Evolutionary conservation across 2,888 invertebrate species (phyloP).

Genomic region (Nesidiocoris tenuis): DNA sequence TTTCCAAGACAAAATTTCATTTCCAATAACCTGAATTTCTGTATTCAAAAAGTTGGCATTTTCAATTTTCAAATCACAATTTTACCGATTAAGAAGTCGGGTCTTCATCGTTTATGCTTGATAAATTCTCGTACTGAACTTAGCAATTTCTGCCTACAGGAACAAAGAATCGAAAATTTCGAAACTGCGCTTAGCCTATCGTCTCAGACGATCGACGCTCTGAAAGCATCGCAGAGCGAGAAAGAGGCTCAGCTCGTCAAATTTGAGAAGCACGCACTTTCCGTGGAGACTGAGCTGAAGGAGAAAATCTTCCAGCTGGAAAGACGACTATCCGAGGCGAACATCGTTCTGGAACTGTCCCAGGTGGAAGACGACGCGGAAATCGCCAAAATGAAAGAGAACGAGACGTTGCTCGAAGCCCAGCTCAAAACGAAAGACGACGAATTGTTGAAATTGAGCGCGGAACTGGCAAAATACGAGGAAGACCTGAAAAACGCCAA

Average conservation of each 20-base stretch:
- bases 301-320: neutral
- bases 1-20: no score
- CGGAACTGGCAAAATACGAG: conserved; percentile 9
- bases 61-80: no score
- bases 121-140: no score
- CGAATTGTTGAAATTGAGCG: conserved; percentile 1
- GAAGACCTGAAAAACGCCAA: conserved; percentile 16
- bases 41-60: no score
- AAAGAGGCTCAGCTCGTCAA: conserved; percentile 15
- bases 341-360: conserved; percentile 24
- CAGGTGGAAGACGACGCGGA: conserved; percentile 24
- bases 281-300: conserved; percentile 2
- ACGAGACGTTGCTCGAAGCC: neutral
- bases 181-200: conserved; percentile 9
- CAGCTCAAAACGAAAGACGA: conserved; percentile 15
- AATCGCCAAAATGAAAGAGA: conserved; percentile 6
- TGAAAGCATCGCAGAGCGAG: conserved; percentile 17
- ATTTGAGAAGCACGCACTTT: conserved; percentile 3
- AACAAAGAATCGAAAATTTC: conserved; percentile 4
- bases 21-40: no score
- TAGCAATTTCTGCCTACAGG: conserved; percentile 6
- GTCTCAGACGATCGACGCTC: conserved; percentile 11
- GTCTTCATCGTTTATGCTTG: no score
- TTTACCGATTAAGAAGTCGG: no score
- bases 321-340: conserved; percentile 9